Base-by-base conservation (phyloP, 2,888 invertebrate genomes). In the Acrobasis consociella region DNA sequence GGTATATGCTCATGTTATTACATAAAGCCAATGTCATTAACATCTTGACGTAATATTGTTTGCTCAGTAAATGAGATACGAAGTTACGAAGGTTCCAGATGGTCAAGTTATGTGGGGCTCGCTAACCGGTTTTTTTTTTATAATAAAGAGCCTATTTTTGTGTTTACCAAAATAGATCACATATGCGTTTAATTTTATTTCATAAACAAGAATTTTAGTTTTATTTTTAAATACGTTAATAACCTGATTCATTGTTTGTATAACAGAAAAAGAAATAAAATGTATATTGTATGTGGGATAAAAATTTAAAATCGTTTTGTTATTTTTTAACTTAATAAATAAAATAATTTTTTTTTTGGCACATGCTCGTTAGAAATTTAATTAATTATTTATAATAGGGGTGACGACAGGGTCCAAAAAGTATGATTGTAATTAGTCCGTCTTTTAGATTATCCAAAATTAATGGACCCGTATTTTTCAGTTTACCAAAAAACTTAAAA, bases 21-120 rank as follows among this genome's bases (percentile, higher is more conserved):
- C 42, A 56, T 56, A 46, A 56, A 46, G 16, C 9, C 42, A 56
- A 46, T 56, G 56, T 56, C 56, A 56, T 56, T 56, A 56, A 42
- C 56, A 56, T 31, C 46, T 56, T 56, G 42, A 56, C 42, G 56
- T 56, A 42, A 39, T 39, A 46, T 7, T 42, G 46, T 42, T 56
- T 56, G 56, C 56, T 22, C 8, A 55, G 38, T 52, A 39, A 39
- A 55, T 39, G n/a, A 13, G 53, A 13, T 9, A 38, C 13, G 38
- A 39, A 22, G 52, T 7, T 31, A 31, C 31, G 31, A 31, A 42
- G 13, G 7, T 42, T 13, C 42, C 42, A 42, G 42, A 11, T 42
- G 42, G n/a, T 31, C 31, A 31, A 31, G 31, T 31, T 31, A 46
- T 5, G 10, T n/a, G 46, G 10, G 46, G 7, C 13, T 7, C 11